Conservation (phyloP, 1,140 invertebrate genomes). For the Drosophila ananassae region DNA sequence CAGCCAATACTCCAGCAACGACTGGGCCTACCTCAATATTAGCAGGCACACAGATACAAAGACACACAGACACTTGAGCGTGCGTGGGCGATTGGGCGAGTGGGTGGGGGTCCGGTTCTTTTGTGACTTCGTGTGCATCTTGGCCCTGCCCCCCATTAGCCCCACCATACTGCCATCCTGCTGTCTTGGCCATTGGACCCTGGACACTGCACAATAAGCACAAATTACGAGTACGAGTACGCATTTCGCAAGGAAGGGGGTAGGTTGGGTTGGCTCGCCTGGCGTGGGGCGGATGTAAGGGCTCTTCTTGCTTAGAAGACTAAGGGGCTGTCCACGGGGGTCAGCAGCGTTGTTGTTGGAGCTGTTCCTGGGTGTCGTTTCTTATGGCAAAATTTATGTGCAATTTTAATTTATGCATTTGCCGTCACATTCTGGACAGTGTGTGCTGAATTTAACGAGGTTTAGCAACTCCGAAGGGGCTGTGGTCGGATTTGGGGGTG, state of each 20-base stretch:
- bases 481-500: background rate
- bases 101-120: conserved; percentile 60
- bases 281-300: background rate
- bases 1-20: conserved; percentile 2
- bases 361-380: conserved; percentile 60
- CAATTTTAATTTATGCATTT: conserved; percentile 73
- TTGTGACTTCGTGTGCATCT: conserved; percentile 65
- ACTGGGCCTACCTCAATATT: conserved; percentile 76
- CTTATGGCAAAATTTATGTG: conserved; percentile 75
- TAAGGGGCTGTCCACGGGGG: conserved; percentile 60
- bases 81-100: background rate
- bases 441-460: conserved; percentile 54
- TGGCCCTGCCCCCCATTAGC: conserved; percentile 39
- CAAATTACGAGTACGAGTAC: conserved; percentile 79
- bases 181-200: conserved; percentile 33
- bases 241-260: conserved; percentile 37
- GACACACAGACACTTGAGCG: conserved; percentile 14
- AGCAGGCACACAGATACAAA: conserved; percentile 41
- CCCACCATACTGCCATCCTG: background rate
- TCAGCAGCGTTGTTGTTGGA: conserved; percentile 34
- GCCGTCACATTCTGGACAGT: conserved; percentile 48
- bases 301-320: conserved; percentile 40
- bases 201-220: conserved; percentile 70
- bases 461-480: conserved; percentile 22
- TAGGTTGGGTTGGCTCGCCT: background rate